A percentile compares a stretch with the other conserved stretches of the same genome.
Evolutionary conservation across 2,888 invertebrate genomes (phyloP).

Genomic region (Lingula anatina): DNA sequence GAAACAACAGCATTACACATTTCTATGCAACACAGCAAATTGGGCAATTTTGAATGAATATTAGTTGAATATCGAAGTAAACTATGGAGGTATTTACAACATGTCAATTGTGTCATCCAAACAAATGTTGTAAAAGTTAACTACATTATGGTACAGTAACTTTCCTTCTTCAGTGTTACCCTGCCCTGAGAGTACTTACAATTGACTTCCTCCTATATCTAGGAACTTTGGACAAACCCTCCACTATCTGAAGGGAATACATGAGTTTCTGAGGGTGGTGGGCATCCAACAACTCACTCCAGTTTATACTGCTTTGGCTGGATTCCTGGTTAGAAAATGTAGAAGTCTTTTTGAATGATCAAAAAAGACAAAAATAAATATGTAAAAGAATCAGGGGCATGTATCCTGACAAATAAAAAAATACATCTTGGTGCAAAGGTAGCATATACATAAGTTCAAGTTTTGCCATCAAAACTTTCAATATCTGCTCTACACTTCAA

Average conservation of each 20-base stretch:
- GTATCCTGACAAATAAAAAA: not conserved
- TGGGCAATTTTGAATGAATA: no score
- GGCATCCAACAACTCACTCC: constrained; percentile 71
- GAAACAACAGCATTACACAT: no score
- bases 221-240: constrained; percentile 58
- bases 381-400: not conserved
- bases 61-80: no score
- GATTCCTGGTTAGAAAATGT: not conserved
- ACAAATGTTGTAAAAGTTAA: no score
- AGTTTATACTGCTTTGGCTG: constrained; percentile 15
- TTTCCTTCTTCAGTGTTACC: no score
- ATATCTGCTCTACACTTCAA: not conserved
- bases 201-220: constrained; percentile 29
- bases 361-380: not conserved
- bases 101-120: no score
- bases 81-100: no score
- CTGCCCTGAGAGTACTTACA: no score
- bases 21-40: no score
- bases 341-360: not conserved
- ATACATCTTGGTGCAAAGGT: not conserved
- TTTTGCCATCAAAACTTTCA: not conserved
- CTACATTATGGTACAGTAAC: no score
- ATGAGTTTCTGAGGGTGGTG: constrained; percentile 88
- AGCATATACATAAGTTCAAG: not conserved
- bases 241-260: constrained; percentile 90